Percentiles rank a stretch among this genome's conserved stretches.
Conservation (phyloP, 1,140 invertebrate genomes). For the Platorchestia sp. region DNA sequence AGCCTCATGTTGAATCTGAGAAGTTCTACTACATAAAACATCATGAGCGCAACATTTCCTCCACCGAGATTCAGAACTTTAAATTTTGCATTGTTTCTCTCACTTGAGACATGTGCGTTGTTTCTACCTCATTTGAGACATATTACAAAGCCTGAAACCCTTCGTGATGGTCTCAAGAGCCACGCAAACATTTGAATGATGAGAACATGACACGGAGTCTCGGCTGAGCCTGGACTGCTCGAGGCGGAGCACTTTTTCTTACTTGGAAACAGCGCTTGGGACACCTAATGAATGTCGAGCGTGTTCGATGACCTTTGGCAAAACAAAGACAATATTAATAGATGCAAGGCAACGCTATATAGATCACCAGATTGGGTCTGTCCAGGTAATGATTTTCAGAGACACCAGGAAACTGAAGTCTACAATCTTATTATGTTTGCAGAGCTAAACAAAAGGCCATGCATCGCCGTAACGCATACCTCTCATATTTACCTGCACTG, state of each 20-base stretch:
- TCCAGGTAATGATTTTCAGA: background rate
- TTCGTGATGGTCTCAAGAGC: background rate
- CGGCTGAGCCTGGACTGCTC: background rate
- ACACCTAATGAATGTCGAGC: background rate
- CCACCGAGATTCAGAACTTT: too few relatives aligned
- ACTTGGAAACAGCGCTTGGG: background rate
- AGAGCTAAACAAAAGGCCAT: background rate
- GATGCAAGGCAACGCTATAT: background rate
- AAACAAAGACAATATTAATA: background rate
- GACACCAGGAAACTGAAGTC: background rate
- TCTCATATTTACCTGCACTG: background rate
- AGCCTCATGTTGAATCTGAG: too few relatives aligned
- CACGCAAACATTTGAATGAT: background rate
- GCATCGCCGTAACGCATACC: background rate
- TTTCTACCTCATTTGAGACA: too few relatives aligned
- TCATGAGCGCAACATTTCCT: too few relatives aligned
- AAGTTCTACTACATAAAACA: too few relatives aligned
- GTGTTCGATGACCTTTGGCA: background rate
- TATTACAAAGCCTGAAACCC: too few relatives aligned
- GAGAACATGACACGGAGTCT: background rate
- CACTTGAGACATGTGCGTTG: too few relatives aligned
- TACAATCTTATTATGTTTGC: background rate
- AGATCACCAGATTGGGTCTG: background rate
- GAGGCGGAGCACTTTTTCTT: background rate
- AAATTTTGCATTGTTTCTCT: too few relatives aligned